Evolutionary conservation across 2,797 vertebrate genomes (phyloP), one percentile per base, ranked within the genome.

Genomic region (Cichlasoma orientale): DNA sequence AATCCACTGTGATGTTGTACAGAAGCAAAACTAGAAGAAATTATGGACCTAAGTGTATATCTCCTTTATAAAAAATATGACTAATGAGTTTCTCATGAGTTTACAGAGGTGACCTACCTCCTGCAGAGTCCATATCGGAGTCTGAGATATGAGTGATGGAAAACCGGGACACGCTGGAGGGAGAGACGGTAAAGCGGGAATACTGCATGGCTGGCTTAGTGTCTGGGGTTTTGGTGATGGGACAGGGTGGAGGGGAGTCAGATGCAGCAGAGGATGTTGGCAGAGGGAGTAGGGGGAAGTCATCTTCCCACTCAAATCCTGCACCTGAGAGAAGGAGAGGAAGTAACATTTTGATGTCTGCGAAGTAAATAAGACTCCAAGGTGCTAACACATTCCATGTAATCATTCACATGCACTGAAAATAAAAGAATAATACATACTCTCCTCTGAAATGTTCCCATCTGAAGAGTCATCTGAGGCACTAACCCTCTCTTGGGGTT

Each of bases 61-160:
- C 13, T 33, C 13, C 9, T 25, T 61, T 36, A 41, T 41, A 10
- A 19, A 66, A 66, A 66, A 55, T 44, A 9, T 1, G 59, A 14
- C 2, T 21, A 21, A 4, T 19, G 52, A 31, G 72, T 23, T 0
- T 9, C 16, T 66, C 21, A 0, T 10, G 7, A 23, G 50, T 52
- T 33, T 38, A 16, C 8, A 10, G 16, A 72, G 4, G 38, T 3
- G 16, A 82, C 91, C 31, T 63, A 99, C 98, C 98, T 97, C 95
- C 95, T 69, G 89, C 90, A 0, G 96, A 95, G 78, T 96, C 95
- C 82, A 97, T 89, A 14, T 97, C 97, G 0, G 96, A 95, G 92
- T 99, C 98, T 0, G 97, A 96, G 86, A 99, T 96, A 23, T 99
- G 98, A 3, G 98, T 98, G 92, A 99, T 99, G 90, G 98, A 99